Evolutionary conservation across 2,888 invertebrate species (phyloP).

Genomic region (Andrena chrysosceles): DNA sequence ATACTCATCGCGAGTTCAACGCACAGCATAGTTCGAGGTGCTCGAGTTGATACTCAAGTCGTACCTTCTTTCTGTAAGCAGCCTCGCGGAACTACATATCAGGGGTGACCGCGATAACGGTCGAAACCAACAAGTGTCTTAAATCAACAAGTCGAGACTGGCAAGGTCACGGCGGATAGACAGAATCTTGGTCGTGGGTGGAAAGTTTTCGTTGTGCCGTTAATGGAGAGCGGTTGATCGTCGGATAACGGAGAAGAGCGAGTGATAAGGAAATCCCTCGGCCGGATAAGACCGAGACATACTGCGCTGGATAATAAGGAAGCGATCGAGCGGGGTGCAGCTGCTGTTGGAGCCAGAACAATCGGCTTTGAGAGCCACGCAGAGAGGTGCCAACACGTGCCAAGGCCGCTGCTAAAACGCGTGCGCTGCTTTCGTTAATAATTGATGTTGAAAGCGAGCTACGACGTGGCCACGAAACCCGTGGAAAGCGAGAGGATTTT

Average conservation of each 20-base stretch:
- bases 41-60: not conserved
- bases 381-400: constrained; percentile 54
- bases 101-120: constrained; percentile 46
- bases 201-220: constrained; percentile 55
- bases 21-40: not conserved
- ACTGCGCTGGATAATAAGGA: constrained; percentile 32
- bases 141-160: constrained; percentile 73
- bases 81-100: constrained; percentile 19
- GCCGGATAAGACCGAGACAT: constrained; percentile 25
- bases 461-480: not conserved
- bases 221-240: constrained; percentile 55
- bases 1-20: not conserved
- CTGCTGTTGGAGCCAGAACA: constrained; percentile 16
- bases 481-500: constrained; percentile 32
- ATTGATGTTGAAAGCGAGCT: constrained; percentile 36
- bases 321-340: constrained; percentile 23
- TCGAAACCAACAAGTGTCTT: constrained; percentile 74
- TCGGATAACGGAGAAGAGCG: constrained; percentile 30
- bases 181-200: constrained; percentile 21
- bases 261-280: constrained; percentile 39
- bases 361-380: constrained; percentile 37
- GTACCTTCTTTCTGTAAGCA: not conserved
- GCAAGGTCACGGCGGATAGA: constrained; percentile 59
- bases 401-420: constrained; percentile 41
- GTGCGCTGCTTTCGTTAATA: constrained; percentile 52